phyloP scores from a whole-genome alignment of 2,113 vertebrate species.

The mouse (Mus musculus) region DNA sequence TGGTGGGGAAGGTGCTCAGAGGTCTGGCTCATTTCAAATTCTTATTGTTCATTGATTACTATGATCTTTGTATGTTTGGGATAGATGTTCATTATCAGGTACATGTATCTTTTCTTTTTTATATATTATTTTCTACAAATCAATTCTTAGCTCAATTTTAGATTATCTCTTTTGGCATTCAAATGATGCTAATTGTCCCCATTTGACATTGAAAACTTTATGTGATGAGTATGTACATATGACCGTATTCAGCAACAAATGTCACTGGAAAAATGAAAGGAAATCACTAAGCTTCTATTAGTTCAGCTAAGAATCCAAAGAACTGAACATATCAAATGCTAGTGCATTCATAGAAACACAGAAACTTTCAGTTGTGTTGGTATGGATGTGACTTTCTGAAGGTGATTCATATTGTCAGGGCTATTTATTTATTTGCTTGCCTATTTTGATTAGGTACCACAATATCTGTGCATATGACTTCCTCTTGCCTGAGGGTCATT shows the following conservation, averaged over 20 bases:
- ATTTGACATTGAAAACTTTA: not conserved
- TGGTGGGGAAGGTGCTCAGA: too few species aligned
- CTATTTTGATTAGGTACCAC: not conserved
- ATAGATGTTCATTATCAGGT: not conserved
- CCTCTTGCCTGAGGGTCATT: not conserved
- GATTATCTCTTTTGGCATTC: not conserved
- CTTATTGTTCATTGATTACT: not conserved
- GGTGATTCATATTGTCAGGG: not conserved
- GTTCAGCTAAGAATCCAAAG: not conserved
- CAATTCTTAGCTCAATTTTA: not conserved
- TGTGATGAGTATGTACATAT: not conserved
- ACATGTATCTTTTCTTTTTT: not conserved
- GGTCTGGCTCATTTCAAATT: not conserved
- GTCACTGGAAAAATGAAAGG: not conserved
- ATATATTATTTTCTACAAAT: not conserved
- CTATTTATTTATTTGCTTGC: not conserved
- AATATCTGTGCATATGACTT: not conserved
- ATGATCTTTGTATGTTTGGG: not conserved
- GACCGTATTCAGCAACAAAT: not conserved
- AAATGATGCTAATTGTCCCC: not conserved
- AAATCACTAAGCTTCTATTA: not conserved
- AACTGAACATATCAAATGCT: not conserved
- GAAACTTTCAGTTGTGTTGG: not conserved
- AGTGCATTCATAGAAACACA: not conserved
- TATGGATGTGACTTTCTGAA: not conserved